phyloP scores from a whole-genome alignment of 2,888 invertebrate genomes.

The Scotopteryx bipunctaria region DNA sequence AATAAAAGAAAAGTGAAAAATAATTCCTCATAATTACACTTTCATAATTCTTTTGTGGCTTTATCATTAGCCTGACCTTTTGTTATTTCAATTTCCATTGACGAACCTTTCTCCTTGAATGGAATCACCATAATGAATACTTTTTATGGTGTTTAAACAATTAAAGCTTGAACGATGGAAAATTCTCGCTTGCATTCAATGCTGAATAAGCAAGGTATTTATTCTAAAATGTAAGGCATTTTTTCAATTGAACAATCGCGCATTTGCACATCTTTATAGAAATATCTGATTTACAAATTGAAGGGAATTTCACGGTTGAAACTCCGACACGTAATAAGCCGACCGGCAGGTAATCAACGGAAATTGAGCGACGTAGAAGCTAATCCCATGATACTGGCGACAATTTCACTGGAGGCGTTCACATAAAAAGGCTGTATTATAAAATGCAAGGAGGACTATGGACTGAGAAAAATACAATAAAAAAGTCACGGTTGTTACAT shows the following conservation, averaged over 20 bases:
- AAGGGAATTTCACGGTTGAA: constrained; percentile 18
- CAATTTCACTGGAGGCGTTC: constrained; percentile 35
- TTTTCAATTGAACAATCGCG: constrained; percentile 1
- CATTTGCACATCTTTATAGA: not conserved
- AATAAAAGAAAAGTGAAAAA: constrained; percentile 30
- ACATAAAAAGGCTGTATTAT: not conserved
- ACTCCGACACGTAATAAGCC: constrained; percentile 24
- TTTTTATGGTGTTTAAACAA: constrained; percentile 8
- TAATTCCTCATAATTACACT: constrained; percentile 36
- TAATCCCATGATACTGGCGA: constrained; percentile 47
- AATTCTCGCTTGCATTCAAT: too few relatives aligned
- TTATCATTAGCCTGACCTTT: constrained; percentile 36
- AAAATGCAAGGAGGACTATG: not conserved
- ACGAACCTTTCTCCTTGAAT: constrained; percentile 28
- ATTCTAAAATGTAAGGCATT: too few relatives aligned
- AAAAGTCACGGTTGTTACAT: too few relatives aligned
- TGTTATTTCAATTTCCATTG: constrained; percentile 35
- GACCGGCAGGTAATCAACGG: constrained; percentile 42
- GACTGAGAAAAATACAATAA: not conserved
- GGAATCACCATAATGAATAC: constrained; percentile 32
- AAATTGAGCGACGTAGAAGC: constrained; percentile 43
- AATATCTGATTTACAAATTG: constrained; percentile 24
- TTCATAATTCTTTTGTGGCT: constrained; percentile 37
- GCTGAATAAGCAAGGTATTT: too few relatives aligned
- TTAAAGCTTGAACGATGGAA: too few relatives aligned